phyloP scores from a whole-genome alignment of 2,797 vertebrate genomes.

The Lepus townsendii region DNA sequence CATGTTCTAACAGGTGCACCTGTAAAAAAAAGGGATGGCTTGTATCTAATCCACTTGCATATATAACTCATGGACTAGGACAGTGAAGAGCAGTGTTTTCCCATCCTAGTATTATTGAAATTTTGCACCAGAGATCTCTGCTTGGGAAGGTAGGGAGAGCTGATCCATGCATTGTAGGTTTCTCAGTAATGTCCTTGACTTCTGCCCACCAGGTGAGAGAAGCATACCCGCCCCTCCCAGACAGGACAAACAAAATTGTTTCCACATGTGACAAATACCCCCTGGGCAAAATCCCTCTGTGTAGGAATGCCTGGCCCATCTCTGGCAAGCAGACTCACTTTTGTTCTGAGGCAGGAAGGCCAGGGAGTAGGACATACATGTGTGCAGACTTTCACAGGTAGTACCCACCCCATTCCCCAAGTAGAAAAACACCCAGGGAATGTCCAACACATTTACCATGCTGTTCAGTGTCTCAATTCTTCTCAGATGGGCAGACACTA shows the following conservation, averaged over 20 bases:
- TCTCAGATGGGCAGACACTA: background rate
- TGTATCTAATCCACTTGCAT: background rate
- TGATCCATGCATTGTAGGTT: background rate
- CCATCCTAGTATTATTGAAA: background rate
- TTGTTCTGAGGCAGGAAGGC: constrained; percentile 3
- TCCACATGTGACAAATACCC: background rate
- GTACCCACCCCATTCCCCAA: background rate
- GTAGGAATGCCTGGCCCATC: background rate
- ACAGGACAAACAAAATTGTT: background rate
- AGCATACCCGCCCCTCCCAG: background rate
- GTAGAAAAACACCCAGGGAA: background rate
- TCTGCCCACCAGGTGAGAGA: background rate
- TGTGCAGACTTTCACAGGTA: background rate
- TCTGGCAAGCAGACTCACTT: constrained; percentile 6
- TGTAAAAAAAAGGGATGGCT: background rate
- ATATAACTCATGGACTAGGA: background rate
- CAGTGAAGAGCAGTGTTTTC: background rate
- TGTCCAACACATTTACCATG: background rate
- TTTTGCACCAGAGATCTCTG: background rate
- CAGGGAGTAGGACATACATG: background rate
- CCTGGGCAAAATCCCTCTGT: background rate
- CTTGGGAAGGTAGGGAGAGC: background rate
- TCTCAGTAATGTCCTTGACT: background rate
- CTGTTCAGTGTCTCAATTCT: background rate
- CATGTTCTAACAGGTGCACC: background rate